phyloP scores from a whole-genome alignment of 2,888 invertebrate species.

The Dromius quadrimaculatus region DNA sequence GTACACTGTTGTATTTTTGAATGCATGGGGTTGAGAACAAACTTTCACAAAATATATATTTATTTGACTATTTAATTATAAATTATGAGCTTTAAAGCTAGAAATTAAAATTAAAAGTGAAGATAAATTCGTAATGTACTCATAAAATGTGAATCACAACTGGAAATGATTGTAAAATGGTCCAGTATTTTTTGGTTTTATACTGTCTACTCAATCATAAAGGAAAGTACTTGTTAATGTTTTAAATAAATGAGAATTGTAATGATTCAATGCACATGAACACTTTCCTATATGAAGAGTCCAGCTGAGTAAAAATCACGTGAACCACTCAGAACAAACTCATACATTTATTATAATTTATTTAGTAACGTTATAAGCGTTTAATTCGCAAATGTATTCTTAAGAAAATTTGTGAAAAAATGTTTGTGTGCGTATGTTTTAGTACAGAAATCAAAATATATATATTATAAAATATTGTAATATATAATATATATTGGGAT shows the following conservation, averaged over 20 bases:
- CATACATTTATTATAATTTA: conserved; percentile 44
- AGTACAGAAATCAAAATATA: conserved; percentile 65
- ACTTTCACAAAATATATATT: no score
- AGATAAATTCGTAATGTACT: conserved; percentile 32
- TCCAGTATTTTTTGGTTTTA: conserved; percentile 44
- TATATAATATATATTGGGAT: conserved; percentile 61
- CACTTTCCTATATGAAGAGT: conserved; percentile 42
- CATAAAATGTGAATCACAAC: conserved; percentile 27
- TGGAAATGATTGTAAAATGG: conserved; percentile 40
- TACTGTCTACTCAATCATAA: conserved; percentile 31
- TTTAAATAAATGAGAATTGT: conserved; percentile 43
- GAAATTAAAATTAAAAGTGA: no score
- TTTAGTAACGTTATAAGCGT: conserved; percentile 49
- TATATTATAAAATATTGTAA: conserved; percentile 59
- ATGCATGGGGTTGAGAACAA: no score
- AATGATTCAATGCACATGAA: conserved; percentile 28
- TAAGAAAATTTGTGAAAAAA: conserved; percentile 63
- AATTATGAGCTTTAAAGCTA: no score
- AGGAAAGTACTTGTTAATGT: conserved; percentile 36
- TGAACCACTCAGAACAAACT: conserved; percentile 13
- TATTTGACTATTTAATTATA: no score
- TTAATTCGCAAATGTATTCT: conserved; percentile 46
- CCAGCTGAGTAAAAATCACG: conserved; percentile 24
- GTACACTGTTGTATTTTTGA: no score
- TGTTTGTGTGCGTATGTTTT: conserved; percentile 67